A percentile compares a stretch with the other conserved stretches of the same genome.
phyloP scores from a whole-genome alignment of 2,888 invertebrate genomes.

The Pandemis heparana region DNA sequence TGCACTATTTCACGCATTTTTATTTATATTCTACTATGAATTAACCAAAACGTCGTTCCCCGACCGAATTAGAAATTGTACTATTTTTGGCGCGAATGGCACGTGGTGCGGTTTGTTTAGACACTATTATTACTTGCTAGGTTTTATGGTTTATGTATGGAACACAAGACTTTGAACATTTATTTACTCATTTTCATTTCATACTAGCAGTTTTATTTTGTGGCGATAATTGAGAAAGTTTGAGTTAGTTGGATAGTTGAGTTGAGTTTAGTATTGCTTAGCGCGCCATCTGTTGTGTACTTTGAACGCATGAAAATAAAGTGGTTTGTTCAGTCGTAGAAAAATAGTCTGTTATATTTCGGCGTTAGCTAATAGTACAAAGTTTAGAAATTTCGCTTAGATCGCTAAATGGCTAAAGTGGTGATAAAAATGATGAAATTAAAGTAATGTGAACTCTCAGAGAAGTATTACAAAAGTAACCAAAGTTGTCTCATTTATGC shows the following conservation, averaged over 20 bases:
- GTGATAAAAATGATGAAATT: neutral
- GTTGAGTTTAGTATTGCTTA: constrained; percentile 6
- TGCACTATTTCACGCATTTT: constrained; percentile 97
- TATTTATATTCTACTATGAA: constrained; percentile 47
- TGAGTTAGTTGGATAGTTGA: constrained; percentile 19
- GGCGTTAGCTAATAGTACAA: too few relatives aligned
- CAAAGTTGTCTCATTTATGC: neutral
- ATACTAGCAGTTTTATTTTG: constrained; percentile 27
- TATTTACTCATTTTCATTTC: constrained; percentile 40
- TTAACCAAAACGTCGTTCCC: constrained; percentile 55
- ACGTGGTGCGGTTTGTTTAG: constrained; percentile 48
- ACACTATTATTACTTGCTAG: constrained; percentile 39
- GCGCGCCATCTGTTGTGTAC: constrained; percentile 32
- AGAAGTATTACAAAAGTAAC: neutral
- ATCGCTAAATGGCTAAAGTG: neutral
- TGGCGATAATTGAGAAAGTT: constrained; percentile 38
- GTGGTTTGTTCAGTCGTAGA: too few relatives aligned
- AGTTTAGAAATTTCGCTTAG: neutral
- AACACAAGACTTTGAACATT: constrained; percentile 29
- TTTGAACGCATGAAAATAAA: neutral
- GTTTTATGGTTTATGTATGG: constrained; percentile 12
- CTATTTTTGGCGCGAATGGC: constrained; percentile 54
- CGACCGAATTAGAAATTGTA: constrained; percentile 46
- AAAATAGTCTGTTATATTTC: too few relatives aligned
- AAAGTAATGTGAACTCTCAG: neutral